These are phyloP conservation scores for Limosa lapponica DNA, from an alignment of 2,797 vertebrate genomes.

Conservation along the genomic window DNA sequence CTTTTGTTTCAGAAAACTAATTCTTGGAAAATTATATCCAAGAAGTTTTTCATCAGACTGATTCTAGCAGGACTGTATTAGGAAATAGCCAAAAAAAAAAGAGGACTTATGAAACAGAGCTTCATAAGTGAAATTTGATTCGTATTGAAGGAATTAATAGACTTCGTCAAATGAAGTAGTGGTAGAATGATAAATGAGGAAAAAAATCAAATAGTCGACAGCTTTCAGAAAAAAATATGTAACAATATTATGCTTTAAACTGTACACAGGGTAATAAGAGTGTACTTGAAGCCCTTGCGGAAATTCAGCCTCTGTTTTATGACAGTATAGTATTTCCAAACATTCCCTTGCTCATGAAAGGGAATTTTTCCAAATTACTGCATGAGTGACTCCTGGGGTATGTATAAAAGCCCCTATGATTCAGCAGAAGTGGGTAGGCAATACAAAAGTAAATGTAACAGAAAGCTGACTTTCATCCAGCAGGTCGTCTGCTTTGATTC, in stretches of 20 bases:
- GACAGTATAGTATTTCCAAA: background rate
- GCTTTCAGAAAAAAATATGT: background rate
- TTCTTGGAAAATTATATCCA: background rate
- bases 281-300: background rate
- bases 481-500: background rate
- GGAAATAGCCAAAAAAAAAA: background rate
- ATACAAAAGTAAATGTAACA: background rate
- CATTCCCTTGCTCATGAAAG: background rate
- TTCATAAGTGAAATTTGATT: background rate
- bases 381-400: background rate
- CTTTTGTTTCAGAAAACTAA: background rate
- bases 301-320: slow-evolving; percentile 20
- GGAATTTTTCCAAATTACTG: background rate
- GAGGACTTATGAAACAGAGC: background rate
- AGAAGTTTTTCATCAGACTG: background rate
- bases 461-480: background rate
- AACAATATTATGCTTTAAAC: background rate
- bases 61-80: background rate
- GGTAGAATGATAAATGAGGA: background rate
- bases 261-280: background rate
- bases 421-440: background rate
- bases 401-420: background rate
- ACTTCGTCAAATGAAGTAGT: background rate
- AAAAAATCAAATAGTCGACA: background rate
- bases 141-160: background rate